phyloP scores from a whole-genome alignment of 2,797 vertebrate genomes.

The Acanthurus lineatus region DNA sequence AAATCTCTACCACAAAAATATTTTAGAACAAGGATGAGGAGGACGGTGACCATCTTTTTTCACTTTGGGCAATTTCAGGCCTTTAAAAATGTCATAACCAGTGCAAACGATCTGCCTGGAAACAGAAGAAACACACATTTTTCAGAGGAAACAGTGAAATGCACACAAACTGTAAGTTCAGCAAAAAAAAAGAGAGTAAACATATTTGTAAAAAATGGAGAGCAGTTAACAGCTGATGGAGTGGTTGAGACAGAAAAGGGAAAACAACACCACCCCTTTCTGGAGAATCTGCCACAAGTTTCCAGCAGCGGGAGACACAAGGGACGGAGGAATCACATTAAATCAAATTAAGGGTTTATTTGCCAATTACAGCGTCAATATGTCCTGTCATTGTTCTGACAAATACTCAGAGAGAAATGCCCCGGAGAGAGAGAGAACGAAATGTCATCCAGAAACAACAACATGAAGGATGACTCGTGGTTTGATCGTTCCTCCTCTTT shows the following conservation, averaged over 20 bases:
- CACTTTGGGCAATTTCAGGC: not conserved
- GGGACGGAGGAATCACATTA: not conserved
- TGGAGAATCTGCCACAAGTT: conserved; percentile 1
- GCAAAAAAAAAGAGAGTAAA: not conserved
- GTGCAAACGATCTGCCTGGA: not conserved
- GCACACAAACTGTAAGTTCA: conserved; percentile 9
- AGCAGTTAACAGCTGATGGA: conserved; percentile 1
- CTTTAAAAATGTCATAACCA: not conserved
- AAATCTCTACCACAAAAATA: not conserved
- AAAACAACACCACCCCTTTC: conserved; percentile 13
- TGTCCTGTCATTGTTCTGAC: not conserved
- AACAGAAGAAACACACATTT: not conserved
- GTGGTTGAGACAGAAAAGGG: conserved; percentile 10
- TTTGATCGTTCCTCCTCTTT: not conserved
- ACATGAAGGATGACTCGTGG: not conserved
- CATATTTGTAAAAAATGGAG: not conserved
- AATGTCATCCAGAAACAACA: not conserved
- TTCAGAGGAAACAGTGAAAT: not conserved
- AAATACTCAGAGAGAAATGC: too few relatives aligned
- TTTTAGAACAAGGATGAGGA: not conserved
- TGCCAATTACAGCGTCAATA: conserved; percentile 14
- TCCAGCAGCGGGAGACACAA: conserved; percentile 31
- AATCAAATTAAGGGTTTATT: conserved; percentile 35
- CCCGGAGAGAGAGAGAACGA: not conserved
- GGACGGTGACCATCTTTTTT: not conserved